These are phyloP conservation scores for Marmota flaviventris DNA, from an alignment of 2,113 vertebrate species.

Conservation along the genomic window DNA sequence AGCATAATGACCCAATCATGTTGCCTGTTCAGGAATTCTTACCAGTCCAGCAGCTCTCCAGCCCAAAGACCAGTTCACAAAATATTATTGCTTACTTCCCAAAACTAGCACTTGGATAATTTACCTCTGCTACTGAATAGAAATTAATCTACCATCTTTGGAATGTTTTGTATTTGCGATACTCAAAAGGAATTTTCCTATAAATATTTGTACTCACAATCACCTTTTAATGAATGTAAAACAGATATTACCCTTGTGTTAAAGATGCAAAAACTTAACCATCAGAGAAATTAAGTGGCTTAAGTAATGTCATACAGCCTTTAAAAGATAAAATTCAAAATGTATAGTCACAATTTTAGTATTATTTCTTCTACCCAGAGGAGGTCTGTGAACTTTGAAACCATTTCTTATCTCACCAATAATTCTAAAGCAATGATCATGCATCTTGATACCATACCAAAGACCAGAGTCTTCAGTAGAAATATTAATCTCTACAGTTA, in stretches of 20 bases:
- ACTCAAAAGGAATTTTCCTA: neutral
- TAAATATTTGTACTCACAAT: neutral
- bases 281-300: slow-evolving; percentile 13
- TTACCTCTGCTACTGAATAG: neutral
- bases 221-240: neutral
- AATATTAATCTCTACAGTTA: neutral
- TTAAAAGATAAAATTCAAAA: slow-evolving; percentile 44
- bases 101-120: neutral
- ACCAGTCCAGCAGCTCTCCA: neutral
- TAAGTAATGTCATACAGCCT: neutral
- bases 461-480: neutral
- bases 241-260: neutral
- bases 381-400: neutral
- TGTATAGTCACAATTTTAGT: neutral
- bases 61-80: neutral
- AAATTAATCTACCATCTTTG: neutral
- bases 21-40: neutral
- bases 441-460: neutral
- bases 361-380: neutral
- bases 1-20: neutral
- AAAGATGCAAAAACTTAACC: neutral
- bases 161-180: neutral
- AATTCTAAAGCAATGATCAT: neutral
- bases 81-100: neutral
- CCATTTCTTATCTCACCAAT: neutral